Conservation (phyloP, 2,888 invertebrate genomes). For the Spilarctia lutea region DNA sequence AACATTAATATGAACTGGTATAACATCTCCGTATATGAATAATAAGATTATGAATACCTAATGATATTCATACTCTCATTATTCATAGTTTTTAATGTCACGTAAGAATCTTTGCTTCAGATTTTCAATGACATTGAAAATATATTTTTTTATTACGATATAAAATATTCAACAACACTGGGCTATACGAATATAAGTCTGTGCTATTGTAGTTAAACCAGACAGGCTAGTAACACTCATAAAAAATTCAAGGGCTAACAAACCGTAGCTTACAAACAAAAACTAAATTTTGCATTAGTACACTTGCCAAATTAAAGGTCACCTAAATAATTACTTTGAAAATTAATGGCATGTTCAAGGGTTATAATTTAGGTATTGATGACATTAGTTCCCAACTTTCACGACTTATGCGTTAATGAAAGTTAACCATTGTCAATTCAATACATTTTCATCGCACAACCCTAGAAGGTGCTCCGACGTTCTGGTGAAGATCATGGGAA, state of each 20-base stretch:
- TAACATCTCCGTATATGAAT: no score
- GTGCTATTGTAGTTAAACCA: conserved; percentile 35
- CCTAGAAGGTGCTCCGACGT: neutral
- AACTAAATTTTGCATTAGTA: conserved; percentile 26
- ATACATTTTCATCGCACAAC: neutral
- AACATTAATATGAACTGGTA: neutral
- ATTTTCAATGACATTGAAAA: neutral
- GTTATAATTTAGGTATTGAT: neutral
- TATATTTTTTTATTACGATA: conserved; percentile 10
- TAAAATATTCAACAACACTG: conserved; percentile 24
- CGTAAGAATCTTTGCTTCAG: neutral
- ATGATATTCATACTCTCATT: no score
- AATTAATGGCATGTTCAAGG: neutral
- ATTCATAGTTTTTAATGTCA: neutral
- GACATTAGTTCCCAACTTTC: neutral
- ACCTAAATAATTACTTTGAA: neutral
- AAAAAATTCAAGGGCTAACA: conserved; percentile 40
- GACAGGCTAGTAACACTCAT: conserved; percentile 33
- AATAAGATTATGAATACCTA: no score
- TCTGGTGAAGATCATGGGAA: no score
- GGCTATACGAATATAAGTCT: conserved; percentile 29
- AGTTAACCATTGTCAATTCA: neutral
- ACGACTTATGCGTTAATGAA: neutral
- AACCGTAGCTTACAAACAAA: conserved; percentile 35
- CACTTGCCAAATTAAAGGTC: neutral